Evolutionary conservation across 1,140 invertebrate species (phyloP).

Genomic region (Linepithema humile): DNA sequence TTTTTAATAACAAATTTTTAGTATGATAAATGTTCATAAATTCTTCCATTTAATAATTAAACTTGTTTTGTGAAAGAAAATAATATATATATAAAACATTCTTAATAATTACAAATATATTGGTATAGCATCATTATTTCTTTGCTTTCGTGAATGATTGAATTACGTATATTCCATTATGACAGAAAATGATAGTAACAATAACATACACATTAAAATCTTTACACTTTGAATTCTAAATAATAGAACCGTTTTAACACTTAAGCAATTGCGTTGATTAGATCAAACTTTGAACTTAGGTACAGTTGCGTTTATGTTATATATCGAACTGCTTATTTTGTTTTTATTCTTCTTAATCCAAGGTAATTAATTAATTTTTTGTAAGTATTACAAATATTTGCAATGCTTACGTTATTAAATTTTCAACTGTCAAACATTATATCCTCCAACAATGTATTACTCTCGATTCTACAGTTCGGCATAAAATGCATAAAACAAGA

Average conservation of each 20-base stretch:
- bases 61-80: background rate
- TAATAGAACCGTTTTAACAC: slow-evolving; percentile 5
- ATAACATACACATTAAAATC: background rate
- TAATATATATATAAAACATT: background rate
- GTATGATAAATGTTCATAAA: background rate
- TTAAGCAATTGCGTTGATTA: slow-evolving; percentile 30
- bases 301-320: background rate
- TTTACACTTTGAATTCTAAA: background rate
- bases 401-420: background rate
- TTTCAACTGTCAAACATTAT: too few relatives aligned
- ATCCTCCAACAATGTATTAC: background rate
- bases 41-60: background rate
- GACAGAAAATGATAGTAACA: background rate
- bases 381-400: background rate
- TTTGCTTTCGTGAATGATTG: background rate
- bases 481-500: background rate
- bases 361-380: background rate
- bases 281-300: slow-evolving; percentile 33
- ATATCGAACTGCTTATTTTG: background rate
- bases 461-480: background rate
- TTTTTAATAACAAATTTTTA: background rate
- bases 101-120: background rate
- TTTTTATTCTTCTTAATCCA: background rate
- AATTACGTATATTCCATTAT: background rate
- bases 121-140: background rate